A percentile compares a stretch with the other conserved stretches of the same genome.
These are phyloP conservation scores for Colossoma macropomum DNA, from an alignment of 2,113 vertebrate genomes.

Conservation along the genomic window DNA sequence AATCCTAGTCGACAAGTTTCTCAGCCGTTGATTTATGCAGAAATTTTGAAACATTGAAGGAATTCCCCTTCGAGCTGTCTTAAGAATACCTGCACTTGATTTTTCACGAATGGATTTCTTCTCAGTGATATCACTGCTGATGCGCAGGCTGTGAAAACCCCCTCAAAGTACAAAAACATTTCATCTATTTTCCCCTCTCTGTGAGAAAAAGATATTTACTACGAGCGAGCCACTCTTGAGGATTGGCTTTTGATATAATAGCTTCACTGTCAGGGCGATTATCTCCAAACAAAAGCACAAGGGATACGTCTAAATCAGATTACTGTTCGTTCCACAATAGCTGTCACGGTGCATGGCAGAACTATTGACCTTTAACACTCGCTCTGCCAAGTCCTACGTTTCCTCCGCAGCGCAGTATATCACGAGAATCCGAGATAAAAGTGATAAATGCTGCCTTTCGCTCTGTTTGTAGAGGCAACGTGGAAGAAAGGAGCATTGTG, in stretches of 20 bases:
- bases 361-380: background rate
- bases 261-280: background rate
- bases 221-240: background rate
- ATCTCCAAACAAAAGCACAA: background rate
- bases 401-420: constrained; percentile 6
- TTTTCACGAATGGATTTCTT: background rate
- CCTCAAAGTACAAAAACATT: background rate
- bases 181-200: background rate
- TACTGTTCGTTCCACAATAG: background rate
- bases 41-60: background rate
- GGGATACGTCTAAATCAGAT: background rate
- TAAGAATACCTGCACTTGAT: background rate
- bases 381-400: background rate
- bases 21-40: too few relatives aligned
- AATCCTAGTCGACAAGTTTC: too few relatives aligned
- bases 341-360: background rate
- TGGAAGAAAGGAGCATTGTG: constrained; percentile 18
- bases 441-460: constrained; percentile 19
- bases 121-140: background rate
- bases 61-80: background rate
- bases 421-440: constrained; percentile 15
- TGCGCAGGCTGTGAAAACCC: background rate
- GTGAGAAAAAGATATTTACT: background rate
- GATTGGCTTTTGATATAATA: background rate
- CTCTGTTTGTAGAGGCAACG: background rate